Evolutionary conservation across 2,113 vertebrate species (phyloP).

Genomic region (Nothobranchius kuhntae): DNA sequence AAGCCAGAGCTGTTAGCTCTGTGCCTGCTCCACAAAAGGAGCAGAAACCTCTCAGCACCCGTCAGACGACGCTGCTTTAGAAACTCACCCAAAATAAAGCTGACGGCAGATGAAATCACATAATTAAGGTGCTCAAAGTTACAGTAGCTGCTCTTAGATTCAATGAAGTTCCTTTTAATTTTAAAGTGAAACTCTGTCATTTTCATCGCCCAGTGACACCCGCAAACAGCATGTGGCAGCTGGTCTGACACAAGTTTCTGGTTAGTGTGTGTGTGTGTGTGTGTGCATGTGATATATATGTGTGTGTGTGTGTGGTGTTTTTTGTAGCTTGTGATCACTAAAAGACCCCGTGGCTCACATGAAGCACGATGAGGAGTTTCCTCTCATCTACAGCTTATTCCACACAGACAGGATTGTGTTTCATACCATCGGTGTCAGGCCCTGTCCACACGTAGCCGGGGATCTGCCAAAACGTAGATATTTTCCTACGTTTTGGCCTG

Average conservation of each 20-base stretch:
- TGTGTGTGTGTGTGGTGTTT: neutral
- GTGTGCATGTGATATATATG: constrained; percentile 7
- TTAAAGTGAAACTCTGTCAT: neutral
- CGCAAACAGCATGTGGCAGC: constrained; percentile 27
- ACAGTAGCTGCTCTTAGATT: constrained; percentile 11
- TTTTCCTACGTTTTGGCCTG: too few species aligned
- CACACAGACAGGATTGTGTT: too few species aligned
- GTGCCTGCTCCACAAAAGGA: constrained; percentile 12
- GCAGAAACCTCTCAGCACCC: constrained; percentile 14
- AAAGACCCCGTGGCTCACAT: constrained; percentile 62
- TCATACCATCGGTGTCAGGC: too few species aligned
- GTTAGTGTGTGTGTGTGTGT: constrained; percentile 29
- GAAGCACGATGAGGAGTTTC: constrained; percentile 7
- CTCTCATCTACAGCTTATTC: too few species aligned
- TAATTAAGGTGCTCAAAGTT: constrained; percentile 23
- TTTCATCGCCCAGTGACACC: constrained; percentile 17
- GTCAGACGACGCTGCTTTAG: constrained; percentile 29
- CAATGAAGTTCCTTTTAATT: neutral
- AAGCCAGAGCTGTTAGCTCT: constrained; percentile 2
- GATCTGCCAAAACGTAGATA: too few species aligned
- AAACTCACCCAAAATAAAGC: constrained; percentile 23
- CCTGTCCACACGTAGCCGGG: too few species aligned
- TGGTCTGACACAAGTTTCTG: constrained; percentile 36
- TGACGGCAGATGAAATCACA: constrained; percentile 22
- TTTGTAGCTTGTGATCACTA: constrained; percentile 52